Evolutionary conservation across 2,113 vertebrate genomes (phyloP).

Genomic region (Chaenogobius annularis): DNA sequence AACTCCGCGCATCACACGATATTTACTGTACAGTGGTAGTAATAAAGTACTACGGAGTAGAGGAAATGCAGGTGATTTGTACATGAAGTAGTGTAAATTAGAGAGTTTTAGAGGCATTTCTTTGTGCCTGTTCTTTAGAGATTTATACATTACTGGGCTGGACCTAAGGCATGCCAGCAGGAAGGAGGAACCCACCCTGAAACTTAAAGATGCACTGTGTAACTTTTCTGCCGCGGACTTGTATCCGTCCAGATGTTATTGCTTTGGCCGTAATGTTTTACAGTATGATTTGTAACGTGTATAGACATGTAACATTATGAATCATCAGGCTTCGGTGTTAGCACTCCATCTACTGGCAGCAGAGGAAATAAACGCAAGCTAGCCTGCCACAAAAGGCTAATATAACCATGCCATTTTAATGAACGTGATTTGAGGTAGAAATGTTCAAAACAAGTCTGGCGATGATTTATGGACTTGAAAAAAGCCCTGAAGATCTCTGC

Average conservation of each 20-base stretch:
- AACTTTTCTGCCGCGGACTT: not conserved
- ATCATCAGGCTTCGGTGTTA: no score
- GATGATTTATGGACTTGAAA: no score
- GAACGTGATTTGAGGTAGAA: no score
- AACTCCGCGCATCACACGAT: conserved; percentile 41
- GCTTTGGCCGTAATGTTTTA: not conserved
- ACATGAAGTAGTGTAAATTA: conserved; percentile 21
- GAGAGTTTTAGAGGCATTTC: conserved; percentile 47
- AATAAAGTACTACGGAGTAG: conserved; percentile 16
- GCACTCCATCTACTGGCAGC: no score
- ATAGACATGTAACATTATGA: no score
- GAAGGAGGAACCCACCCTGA: conserved; percentile 48
- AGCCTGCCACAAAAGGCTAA: no score
- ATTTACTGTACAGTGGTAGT: conserved; percentile 52
- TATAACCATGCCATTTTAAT: no score
- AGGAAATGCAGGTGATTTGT: conserved; percentile 39
- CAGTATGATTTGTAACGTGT: not conserved
- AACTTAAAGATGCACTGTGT: conserved; percentile 1
- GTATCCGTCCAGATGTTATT: not conserved
- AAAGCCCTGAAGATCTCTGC: no score
- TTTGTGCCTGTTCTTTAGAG: conserved; percentile 46
- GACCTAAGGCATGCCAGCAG: conserved; percentile 62
- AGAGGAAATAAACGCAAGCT: no score
- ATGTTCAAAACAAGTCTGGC: no score
- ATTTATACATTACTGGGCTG: conserved; percentile 54